Conservation (phyloP, 2,888 invertebrate species). For the Tenthredo mesomela region DNA sequence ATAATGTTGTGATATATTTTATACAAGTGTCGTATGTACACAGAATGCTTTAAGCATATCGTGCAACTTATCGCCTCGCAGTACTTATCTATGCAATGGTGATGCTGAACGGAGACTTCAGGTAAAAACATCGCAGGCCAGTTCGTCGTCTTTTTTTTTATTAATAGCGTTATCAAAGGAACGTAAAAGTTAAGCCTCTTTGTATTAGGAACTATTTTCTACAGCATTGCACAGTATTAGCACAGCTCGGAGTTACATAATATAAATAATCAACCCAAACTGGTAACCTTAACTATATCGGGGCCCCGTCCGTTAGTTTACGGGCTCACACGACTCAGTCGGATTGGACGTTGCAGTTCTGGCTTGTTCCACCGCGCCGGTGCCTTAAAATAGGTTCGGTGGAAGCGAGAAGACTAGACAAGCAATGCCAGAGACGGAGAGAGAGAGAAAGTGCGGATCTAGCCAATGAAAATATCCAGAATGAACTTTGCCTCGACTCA, state of each 20-base stretch:
- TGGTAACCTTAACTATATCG: not conserved
- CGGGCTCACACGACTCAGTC: conserved; percentile 10
- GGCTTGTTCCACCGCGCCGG: not conserved
- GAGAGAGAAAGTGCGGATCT: conserved; percentile 12
- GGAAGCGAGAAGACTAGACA: conserved; percentile 12
- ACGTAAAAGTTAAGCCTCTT: not conserved
- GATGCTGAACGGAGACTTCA: conserved; percentile 17
- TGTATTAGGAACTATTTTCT: not conserved
- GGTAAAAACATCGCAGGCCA: not conserved
- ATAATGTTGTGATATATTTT: not conserved
- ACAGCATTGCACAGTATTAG: not conserved
- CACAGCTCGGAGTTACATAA: not conserved
- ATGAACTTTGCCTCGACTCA: conserved; percentile 1
- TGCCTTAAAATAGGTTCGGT: conserved; percentile 28
- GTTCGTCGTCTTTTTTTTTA: not conserved
- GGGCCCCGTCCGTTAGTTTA: not conserved
- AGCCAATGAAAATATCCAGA: conserved; percentile 14
- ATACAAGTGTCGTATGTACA: not conserved
- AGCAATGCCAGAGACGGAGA: not conserved
- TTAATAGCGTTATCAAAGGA: conserved; percentile 1
- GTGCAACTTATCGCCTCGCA: not conserved
- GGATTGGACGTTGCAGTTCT: not conserved
- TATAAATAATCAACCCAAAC: not conserved
- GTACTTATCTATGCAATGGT: not conserved
- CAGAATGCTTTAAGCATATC: not conserved